These are phyloP conservation scores for Pedionomus torquatus DNA, from an alignment of 2,113 vertebrate genomes.

Conservation along the genomic window DNA sequence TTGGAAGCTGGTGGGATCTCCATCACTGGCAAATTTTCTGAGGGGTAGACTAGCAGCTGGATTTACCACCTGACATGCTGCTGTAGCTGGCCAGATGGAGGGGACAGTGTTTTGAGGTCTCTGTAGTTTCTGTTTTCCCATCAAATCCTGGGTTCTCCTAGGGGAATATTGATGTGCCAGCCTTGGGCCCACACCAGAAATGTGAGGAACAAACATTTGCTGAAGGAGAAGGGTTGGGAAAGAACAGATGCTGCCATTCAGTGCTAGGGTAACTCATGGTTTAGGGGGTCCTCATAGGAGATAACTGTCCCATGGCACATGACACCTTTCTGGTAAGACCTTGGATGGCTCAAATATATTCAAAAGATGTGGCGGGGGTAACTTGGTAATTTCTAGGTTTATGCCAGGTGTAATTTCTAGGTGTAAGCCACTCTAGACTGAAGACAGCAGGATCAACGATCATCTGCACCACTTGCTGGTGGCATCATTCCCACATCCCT, in stretches of 20 bases:
- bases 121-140: not conserved
- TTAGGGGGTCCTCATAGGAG: not conserved
- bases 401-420: not conserved
- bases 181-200: not conserved
- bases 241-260: not conserved
- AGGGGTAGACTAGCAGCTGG: not conserved
- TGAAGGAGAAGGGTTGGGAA: not conserved
- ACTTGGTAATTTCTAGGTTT: not conserved
- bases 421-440: not conserved
- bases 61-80: not conserved
- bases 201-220: not conserved
- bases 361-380: not conserved
- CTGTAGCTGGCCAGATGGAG: not conserved
- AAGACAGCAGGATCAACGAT: not conserved
- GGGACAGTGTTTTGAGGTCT: not conserved
- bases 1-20: not conserved
- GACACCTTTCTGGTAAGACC: not conserved
- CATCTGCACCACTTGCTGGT: rapidly evolving
- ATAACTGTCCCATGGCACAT: not conserved
- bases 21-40: not conserved
- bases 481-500: not conserved
- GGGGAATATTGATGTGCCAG: not conserved
- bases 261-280: not conserved
- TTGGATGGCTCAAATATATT: not conserved
- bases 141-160: not conserved